These are phyloP conservation scores for Turnix velox DNA, from an alignment of 2,113 vertebrate species.

Conservation along the genomic window DNA sequence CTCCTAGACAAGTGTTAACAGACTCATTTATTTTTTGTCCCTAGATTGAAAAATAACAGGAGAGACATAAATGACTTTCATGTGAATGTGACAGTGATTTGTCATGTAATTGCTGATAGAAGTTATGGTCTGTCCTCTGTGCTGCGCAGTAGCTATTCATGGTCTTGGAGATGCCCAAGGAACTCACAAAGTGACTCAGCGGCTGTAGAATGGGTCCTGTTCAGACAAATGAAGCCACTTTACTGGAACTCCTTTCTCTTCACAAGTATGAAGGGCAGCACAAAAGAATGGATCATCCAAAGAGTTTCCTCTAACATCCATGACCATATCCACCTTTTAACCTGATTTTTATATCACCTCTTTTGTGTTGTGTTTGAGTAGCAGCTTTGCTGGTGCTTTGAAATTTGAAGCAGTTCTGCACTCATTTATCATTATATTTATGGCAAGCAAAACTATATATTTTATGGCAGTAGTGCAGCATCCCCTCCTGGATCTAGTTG, in stretches of 20 bases:
- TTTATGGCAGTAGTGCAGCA: background rate
- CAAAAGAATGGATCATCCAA: background rate
- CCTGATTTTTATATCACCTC: background rate
- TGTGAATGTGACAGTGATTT: background rate
- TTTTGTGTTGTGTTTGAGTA: background rate
- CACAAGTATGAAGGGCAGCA: background rate
- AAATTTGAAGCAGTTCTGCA: background rate
- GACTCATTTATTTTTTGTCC: background rate
- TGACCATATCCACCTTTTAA: background rate
- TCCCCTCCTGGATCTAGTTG: background rate
- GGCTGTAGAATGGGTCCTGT: fast-evolving
- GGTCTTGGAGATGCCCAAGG: background rate
- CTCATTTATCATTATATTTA: background rate
- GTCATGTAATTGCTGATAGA: background rate
- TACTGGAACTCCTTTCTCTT: background rate
- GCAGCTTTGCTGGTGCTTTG: background rate
- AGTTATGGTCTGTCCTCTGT: background rate
- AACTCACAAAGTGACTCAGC: background rate
- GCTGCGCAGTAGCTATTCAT: background rate
- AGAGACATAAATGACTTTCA: background rate
- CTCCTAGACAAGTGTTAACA: background rate
- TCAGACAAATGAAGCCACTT: background rate
- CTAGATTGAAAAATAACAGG: background rate
- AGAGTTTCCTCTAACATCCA: background rate
- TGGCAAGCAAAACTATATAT: background rate